Base-by-base conservation (phyloP, 2,888 invertebrate genomes). In the Patella pellucida region DNA sequence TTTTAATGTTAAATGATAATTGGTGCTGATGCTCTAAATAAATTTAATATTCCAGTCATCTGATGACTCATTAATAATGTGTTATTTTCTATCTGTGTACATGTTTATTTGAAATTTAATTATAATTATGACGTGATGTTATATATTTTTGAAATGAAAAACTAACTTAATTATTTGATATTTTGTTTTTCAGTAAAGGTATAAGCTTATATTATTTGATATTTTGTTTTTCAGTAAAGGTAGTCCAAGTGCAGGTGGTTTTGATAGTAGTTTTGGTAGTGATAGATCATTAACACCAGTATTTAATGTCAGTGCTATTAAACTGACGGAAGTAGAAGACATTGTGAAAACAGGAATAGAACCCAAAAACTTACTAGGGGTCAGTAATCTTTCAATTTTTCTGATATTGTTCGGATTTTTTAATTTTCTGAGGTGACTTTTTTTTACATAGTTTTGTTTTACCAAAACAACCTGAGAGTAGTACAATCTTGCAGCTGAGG, bases 341-440 rank as follows among this genome's bases (percentile, higher is more conserved):
- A n/a, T n/a, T n/a, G 83, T 82, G 19, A 85, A 85, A 71, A 78
- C 82, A 2, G 75, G 81, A 19, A 87, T 88, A 69, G 88, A 87
- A 72, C 88, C 87, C 14, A 88, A 86, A 76, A 88, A 88, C 74
- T 79, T 88, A 11, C 79, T 88, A 52, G 82, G 81, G 78, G 87
- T 87, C 79, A 77, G 84, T 78, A 12, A 16, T 67, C 16, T 19
- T 52, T 27, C 27, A 51, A 16, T 9, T 50, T 68, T 52, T 19
- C 11, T 62, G 19, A 7, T 19, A 9, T 9, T 62, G 7, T 41
- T 41, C 9, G 41, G 41, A 31, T 31, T 4, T 31, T 31, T 31
- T 31, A 31, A 7, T 31, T 31, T 31, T 31, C 31, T 31, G 31
- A 31, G 31, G 31, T 31, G 31, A 31, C 31, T 31, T 31, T 4